phyloP scores from a whole-genome alignment of 2,888 invertebrate genomes.

The Thecophora atra region DNA sequence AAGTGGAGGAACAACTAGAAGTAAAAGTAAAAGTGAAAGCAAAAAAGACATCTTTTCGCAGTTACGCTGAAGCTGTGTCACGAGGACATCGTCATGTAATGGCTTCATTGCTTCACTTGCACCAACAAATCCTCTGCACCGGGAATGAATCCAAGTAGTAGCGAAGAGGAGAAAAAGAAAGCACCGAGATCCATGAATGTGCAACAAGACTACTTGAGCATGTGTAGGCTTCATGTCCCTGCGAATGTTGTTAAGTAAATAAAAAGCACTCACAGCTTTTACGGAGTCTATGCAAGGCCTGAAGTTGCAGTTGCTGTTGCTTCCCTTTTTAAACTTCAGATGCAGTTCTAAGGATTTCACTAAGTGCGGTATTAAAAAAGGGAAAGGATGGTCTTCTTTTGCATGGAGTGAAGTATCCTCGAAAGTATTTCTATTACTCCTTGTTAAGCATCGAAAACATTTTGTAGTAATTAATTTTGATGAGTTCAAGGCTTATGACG shows the following conservation, averaged over 20 bases:
- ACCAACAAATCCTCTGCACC: neutral
- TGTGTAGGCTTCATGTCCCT: neutral
- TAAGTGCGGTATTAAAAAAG: neutral
- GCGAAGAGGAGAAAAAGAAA: neutral
- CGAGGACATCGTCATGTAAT: no score
- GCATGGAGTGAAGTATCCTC: no score
- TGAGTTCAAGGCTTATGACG: neutral
- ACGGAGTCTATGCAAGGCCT: neutral
- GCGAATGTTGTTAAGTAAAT: constrained; percentile 7
- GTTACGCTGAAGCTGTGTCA: no score
- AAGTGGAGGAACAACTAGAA: neutral
- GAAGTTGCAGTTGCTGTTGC: neutral
- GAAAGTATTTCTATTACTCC: neutral
- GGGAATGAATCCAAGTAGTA: neutral
- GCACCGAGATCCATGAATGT: neutral
- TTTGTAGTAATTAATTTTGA: constrained; percentile 12
- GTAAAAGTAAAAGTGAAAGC: neutral
- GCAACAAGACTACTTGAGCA: neutral
- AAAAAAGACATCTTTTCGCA: neutral
- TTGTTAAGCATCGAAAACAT: constrained; percentile 14
- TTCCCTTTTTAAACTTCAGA: neutral
- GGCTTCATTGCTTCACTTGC: no score
- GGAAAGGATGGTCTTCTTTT: neutral
- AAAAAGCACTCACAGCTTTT: constrained; percentile 10
- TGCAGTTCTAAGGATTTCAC: neutral